Percentiles rank a stretch among this genome's conserved stretches.
These are phyloP conservation scores for Xanthia icteritia DNA, from an alignment of 2,888 invertebrate genomes.

Conservation along the genomic window DNA sequence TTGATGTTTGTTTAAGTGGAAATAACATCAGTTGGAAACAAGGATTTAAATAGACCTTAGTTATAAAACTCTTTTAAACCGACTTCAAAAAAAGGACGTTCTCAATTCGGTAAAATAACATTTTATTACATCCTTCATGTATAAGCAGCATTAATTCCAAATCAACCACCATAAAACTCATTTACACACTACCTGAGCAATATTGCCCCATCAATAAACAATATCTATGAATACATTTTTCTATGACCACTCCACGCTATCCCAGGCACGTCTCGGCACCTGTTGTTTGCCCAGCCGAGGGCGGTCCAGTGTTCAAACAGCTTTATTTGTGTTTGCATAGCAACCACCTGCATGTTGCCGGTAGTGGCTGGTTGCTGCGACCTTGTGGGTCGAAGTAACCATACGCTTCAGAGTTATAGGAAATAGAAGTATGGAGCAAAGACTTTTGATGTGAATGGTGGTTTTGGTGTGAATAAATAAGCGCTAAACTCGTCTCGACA, in stretches of 20 bases:
- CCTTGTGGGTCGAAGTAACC: constrained; percentile 60
- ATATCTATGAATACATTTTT: constrained; percentile 24
- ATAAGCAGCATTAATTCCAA: background rate
- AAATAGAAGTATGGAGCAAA: background rate
- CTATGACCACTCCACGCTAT: constrained; percentile 32
- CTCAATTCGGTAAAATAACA: background rate
- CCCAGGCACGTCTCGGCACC: constrained; percentile 65
- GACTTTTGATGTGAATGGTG: background rate
- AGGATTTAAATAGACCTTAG: background rate
- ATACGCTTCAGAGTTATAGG: background rate
- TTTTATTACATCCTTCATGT: background rate
- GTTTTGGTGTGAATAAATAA: background rate
- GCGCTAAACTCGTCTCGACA: background rate
- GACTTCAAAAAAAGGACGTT: too few relatives aligned
- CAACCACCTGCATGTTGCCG: constrained; percentile 79
- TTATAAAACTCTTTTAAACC: background rate
- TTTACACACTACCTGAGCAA: constrained; percentile 10
- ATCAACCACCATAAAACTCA: background rate
- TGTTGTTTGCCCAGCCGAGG: constrained; percentile 74
- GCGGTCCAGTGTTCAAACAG: constrained; percentile 75
- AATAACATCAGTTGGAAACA: too few relatives aligned
- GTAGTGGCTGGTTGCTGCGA: constrained; percentile 52
- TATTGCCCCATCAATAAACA: constrained; percentile 32
- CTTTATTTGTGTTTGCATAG: constrained; percentile 75
- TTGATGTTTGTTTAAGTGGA: too few relatives aligned